Conservation (phyloP, 2,797 vertebrate species). For the Phrynocephalus vlangalii region DNA sequence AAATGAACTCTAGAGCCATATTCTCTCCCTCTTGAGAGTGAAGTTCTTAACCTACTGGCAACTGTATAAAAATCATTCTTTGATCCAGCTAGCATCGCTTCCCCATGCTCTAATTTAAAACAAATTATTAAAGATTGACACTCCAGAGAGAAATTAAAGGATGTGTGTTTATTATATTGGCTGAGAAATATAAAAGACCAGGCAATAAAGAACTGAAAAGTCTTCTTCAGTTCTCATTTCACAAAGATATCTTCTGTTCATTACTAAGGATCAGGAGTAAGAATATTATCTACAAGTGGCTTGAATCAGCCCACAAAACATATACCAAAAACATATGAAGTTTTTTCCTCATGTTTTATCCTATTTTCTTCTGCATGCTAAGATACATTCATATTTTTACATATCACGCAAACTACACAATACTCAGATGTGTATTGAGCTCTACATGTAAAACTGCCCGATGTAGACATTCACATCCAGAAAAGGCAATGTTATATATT, state of each 20-base stretch:
- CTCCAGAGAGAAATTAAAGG: neutral
- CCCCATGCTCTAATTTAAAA: neutral
- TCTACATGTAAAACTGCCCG: neutral
- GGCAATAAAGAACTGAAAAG: no score
- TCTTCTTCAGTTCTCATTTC: neutral
- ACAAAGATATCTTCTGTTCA: neutral
- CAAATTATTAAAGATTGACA: neutral
- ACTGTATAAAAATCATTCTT: neutral
- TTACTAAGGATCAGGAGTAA: neutral
- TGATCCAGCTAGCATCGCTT: no score
- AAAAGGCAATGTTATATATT: neutral
- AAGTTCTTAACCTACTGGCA: neutral
- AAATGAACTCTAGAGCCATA: no score
- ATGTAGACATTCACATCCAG: neutral
- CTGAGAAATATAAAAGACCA: neutral
- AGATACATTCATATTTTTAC: neutral
- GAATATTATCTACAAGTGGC: neutral
- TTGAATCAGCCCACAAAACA: neutral
- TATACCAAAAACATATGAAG: neutral
- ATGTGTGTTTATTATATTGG: neutral
- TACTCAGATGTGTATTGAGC: neutral
- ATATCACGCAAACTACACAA: neutral
- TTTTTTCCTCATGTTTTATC: conserved; percentile 3
- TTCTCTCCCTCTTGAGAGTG: neutral
- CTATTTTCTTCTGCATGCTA: neutral